Base-by-base conservation (phyloP, 2,113 vertebrate species). In the Alectura lathami region DNA sequence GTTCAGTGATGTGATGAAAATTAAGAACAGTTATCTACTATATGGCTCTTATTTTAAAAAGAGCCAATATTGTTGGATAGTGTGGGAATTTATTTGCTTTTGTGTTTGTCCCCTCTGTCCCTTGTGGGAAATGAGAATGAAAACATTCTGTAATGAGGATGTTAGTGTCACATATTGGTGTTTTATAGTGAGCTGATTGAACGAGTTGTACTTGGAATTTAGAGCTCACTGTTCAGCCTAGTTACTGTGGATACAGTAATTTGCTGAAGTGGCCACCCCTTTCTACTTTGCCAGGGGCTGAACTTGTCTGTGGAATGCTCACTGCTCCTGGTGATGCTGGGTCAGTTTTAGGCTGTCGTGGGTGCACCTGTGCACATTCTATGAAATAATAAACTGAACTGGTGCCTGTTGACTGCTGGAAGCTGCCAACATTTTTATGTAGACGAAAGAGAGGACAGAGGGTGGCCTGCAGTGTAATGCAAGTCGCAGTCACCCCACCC, bases 171-270 rank as follows among this genome's bases (percentile, higher is more conserved):
- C 45, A n/a, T 48, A 70, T 20, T 69, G 54, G 45, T 62, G 26
- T 82, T 94, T 83, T 87, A 54, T 43, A 80, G 67, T 6, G 42
- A 64, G 50, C 4, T 0, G 50, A 62, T 63, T 90, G 67, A 79
- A 82, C 27, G 56, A 40, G 17, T 26, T 89, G 29, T 50, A 67
- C 38, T 68, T 63, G 43, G 42, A 94, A 78, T 62, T 5, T 56
- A 24, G 48, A 85, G 56, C 72, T 92, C 63, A 50, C 56, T 69
- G 50, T 63, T 85, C 17, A 70, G 67, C 72, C 38, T 63, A 48
- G 68, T 96, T 92, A 84, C 92, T 88, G 72, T 97, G 97, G 93
- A 93, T 94, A 93, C 67, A 1, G 54, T 51, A 21, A 15, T 83
- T 60, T 73, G 93, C 83, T 83, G 9, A 62, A 62, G 77, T 72